Evolutionary conservation across 2,113 vertebrate genomes (phyloP).

Genomic region (Halichoeres trimaculatus): DNA sequence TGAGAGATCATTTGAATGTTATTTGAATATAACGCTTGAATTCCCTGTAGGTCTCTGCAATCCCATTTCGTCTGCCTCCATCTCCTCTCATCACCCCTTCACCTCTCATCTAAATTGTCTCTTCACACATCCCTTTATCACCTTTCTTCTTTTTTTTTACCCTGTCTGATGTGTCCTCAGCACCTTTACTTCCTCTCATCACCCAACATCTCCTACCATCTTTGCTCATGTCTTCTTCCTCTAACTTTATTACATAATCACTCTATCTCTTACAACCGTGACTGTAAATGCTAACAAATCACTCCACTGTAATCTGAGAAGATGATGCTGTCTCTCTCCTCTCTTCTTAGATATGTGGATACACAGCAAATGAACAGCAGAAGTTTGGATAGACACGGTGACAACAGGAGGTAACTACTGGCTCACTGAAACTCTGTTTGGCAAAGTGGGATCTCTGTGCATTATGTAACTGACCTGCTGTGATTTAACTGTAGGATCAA

Average conservation of each 20-base stretch:
- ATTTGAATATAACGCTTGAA: too few species aligned
- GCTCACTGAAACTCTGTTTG: constrained; percentile 34
- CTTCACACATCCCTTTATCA: too few species aligned
- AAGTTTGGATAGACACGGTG: constrained; percentile 21
- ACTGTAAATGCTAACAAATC: background rate
- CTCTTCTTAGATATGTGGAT: background rate
- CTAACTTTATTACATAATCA: constrained; percentile 11
- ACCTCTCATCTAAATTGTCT: constrained; percentile 13
- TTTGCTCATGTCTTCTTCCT: background rate
- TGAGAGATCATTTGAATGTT: background rate
- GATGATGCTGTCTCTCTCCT: background rate
- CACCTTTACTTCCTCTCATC: constrained; percentile 17
- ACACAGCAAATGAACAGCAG: constrained; percentile 29
- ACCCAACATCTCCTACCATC: background rate
- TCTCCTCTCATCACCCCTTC: constrained; percentile 7
- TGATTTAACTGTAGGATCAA: constrained; percentile 41
- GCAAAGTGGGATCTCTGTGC: constrained; percentile 21
- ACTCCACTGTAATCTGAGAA: background rate
- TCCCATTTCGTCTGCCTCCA: constrained; percentile 15
- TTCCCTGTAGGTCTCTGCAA: constrained; percentile 2
- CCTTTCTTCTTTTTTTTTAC: too few species aligned
- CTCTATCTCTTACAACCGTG: background rate
- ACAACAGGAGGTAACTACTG: background rate
- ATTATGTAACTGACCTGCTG: constrained; percentile 52
- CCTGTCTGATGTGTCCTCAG: constrained; percentile 2